Base-by-base conservation (phyloP, 2,888 invertebrate genomes). In the Tetramorium bicarinatum region DNA sequence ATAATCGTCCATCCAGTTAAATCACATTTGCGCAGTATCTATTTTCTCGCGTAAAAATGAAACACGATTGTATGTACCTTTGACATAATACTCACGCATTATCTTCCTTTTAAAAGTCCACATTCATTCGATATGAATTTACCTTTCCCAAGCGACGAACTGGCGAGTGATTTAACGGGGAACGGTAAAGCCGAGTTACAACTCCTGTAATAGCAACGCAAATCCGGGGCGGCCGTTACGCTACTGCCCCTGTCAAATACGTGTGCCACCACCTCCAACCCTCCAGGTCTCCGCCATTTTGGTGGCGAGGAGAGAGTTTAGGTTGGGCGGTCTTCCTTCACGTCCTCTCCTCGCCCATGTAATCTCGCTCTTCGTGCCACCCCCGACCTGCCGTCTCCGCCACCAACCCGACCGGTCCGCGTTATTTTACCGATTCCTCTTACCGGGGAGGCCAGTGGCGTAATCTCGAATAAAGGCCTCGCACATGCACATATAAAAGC, bases 181-280 rank as follows among this genome's bases (percentile, higher is more conserved):
- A 0, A 64, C 25, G 29, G n/a, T 66, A 66, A 75, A 66, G 54
- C 41, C 34, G 25, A 64, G 61, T 77, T 77, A 54, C 77, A 77
- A 77, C 41, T 66, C 52, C 41, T 77, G n/a, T 66, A 66, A 77
- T 47, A 25, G 77, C 25, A 66, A 77, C 41, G 66, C 66, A 77
- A 77, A 77, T 66, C 29, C 77, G 41, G 41, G 6, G 13, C 38
- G 44, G 7, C 44, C 69, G 77, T 86, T 87, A 90, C 89, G 90
- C 89, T 90, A 88, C 64, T 88, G 89, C 67, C 54, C 49, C 66
- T 90, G 87, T 87, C 88, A 87, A 91, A 91, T 91, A 92, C 92
- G 92, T 77, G 77, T 90, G 91, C 90, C 86, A 87, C 82, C 56
- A 74, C 74, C 84, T 83, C 71, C 87, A 87, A 88, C 89, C 89